Conservation (phyloP, 2,888 invertebrate genomes). For the Drosophila flavopinicola region DNA sequence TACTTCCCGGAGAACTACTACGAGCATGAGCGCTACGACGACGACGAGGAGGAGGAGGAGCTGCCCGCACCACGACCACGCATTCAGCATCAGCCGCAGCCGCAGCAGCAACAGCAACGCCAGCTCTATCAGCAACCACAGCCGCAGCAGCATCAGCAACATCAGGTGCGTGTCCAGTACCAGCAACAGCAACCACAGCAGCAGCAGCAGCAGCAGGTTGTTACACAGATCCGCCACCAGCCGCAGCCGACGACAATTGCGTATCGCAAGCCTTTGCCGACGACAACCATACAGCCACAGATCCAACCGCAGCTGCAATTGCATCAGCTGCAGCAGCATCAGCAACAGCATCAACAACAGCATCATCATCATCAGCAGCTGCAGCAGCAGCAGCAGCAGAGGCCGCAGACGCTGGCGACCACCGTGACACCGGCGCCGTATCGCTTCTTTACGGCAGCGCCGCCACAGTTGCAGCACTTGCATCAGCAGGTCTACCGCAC, state of each 20-base stretch:
- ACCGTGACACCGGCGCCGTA: constrained; percentile 84
- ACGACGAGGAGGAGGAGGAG: constrained; percentile 81
- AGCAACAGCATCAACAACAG: constrained; percentile 66
- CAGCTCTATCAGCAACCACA: constrained; percentile 58
- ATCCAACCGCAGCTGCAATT: constrained; percentile 70
- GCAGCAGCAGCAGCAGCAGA: constrained; percentile 68
- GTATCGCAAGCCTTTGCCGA: constrained; percentile 78
- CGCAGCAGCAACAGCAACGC: constrained; percentile 76
- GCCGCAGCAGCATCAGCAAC: constrained; percentile 55
- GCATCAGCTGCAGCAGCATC: constrained; percentile 72
- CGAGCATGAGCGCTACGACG: constrained; percentile 86
- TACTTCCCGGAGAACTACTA: constrained; percentile 93
- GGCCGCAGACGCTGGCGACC: constrained; percentile 79
- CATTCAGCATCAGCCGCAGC: constrained; percentile 79
- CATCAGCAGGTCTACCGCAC: constrained; percentile 90
- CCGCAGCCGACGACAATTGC: constrained; percentile 76
- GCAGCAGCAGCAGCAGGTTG: constrained; percentile 60
- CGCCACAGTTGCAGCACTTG: constrained; percentile 79
- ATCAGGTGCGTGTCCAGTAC: constrained; percentile 58
- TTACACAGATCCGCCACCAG: constrained; percentile 73
- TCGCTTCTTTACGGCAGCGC: constrained; percentile 83
- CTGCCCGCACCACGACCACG: constrained; percentile 80
- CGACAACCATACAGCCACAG: constrained; percentile 80
- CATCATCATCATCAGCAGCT: constrained; percentile 73
- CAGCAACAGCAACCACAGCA: constrained; percentile 60